Percentiles rank a stretch among this genome's conserved stretches.
These are phyloP conservation scores for Argentina silus DNA, from an alignment of 2,797 vertebrate species.

Conservation along the genomic window DNA sequence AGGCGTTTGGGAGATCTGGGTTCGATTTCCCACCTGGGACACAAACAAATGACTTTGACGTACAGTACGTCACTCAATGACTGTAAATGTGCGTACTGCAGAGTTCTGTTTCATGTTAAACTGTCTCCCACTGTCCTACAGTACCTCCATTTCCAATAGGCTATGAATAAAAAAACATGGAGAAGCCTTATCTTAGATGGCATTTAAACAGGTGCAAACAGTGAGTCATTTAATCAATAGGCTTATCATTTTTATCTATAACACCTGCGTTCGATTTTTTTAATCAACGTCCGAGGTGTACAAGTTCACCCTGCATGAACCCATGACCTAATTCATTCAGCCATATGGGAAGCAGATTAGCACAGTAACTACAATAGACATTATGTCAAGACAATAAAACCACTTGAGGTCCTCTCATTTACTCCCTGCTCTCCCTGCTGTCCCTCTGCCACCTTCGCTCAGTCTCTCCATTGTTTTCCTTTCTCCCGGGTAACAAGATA, in stretches of 20 bases:
- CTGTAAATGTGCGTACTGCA: background rate
- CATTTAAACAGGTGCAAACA: background rate
- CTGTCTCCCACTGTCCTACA: background rate
- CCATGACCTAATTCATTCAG: background rate
- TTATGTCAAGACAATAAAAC: conserved; percentile 44
- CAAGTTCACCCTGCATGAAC: background rate
- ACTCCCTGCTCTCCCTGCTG: background rate
- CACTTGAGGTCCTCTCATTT: conserved; percentile 16
- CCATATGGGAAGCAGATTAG: conserved; percentile 28
- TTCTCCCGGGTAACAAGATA: conserved; percentile 15
- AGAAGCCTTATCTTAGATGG: too few species aligned
- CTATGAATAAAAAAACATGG: too few species aligned
- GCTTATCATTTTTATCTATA: background rate
- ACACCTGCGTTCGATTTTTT: background rate
- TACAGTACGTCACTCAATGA: too few species aligned
- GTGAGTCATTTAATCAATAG: background rate
- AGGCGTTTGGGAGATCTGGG: too few species aligned
- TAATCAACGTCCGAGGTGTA: background rate
- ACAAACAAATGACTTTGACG: too few species aligned
- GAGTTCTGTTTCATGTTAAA: background rate
- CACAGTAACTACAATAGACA: conserved; percentile 26
- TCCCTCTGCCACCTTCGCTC: too few species aligned
- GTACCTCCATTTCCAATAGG: background rate
- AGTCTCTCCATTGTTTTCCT: conserved; percentile 5
- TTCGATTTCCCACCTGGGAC: too few species aligned